phyloP scores from a whole-genome alignment of 2,888 invertebrate species.

The Galerucella calmariensis region DNA sequence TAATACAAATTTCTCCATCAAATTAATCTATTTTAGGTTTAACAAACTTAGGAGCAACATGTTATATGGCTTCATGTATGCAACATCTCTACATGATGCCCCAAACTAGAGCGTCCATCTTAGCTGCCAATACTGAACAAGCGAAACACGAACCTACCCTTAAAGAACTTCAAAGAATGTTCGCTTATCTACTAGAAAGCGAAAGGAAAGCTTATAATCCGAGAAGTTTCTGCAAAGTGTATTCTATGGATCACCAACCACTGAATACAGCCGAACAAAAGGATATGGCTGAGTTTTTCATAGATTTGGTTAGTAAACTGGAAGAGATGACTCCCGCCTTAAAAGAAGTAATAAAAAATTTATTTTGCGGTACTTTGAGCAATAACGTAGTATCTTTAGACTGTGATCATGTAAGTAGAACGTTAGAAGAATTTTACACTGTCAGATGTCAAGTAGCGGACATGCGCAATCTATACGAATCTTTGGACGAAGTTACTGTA shows the following conservation, averaged over 20 bases:
- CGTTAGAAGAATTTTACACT: constrained; percentile 95
- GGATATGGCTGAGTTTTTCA: constrained; percentile 98
- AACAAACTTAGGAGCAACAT: constrained; percentile 95
- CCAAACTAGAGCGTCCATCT: constrained; percentile 85
- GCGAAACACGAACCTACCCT: constrained; percentile 86
- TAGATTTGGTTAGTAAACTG: constrained; percentile 88
- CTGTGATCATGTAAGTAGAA: constrained; percentile 94
- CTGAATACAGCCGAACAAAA: constrained; percentile 96
- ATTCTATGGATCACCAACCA: constrained; percentile 97
- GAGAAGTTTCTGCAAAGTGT: constrained; percentile 93
- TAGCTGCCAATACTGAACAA: constrained; percentile 77
- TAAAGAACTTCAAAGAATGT: constrained; percentile 92
- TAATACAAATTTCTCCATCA: not conserved
- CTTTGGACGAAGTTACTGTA: constrained; percentile 95
- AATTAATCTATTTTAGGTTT: constrained; percentile 70
- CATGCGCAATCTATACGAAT: constrained; percentile 95
- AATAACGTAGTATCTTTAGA: constrained; percentile 97
- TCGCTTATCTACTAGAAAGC: constrained; percentile 93
- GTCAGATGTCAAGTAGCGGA: constrained; percentile 96
- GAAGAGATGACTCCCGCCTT: constrained; percentile 95
- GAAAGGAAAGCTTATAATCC: constrained; percentile 97
- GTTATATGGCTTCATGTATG: constrained; percentile 98
- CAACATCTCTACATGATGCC: constrained; percentile 99
- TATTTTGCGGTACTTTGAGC: constrained; percentile 93
- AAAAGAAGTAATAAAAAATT: constrained; percentile 87